Evolutionary conservation across 2,797 vertebrate genomes (phyloP), one percentile per base, ranked within the genome.

Genomic region (Cuniculus paca): DNA sequence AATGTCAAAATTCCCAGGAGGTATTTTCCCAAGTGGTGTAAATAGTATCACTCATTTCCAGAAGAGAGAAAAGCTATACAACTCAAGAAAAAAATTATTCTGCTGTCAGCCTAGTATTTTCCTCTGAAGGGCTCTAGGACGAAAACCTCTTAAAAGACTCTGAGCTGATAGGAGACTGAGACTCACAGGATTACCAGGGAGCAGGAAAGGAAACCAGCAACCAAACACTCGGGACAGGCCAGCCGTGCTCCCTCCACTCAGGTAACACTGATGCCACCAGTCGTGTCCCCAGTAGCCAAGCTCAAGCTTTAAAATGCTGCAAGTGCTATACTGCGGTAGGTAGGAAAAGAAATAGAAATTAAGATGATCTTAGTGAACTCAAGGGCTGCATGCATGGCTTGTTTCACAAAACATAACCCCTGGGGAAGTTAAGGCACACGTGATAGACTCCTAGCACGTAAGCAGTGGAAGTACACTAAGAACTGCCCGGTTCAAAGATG

Each of bases 1-100:
- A 93, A 86, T 24, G 56, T 90, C 79, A 94, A 89, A 94, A 90
- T 36, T 48, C 26, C 6, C 52, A 6, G 4, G 48, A 77, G 50
- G 2, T 34, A 54, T 63, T 72, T 63, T 82, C 60, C 56, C 77
- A 85, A 96, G 22, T 65, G 56, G 58, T n/a, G 50, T 84, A 60
- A 88, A 88, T 84, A 90, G 22, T 77, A 89, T 28, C 13, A 79
- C 7, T 65, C 60, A 79, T 90, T 95, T 96, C 63, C 50, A 74
- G 68, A 91, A 91, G 22, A 83, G 60, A 93, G 31, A 94, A 89
- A 89, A 94, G n/a, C 31, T 50, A 72, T 28, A 77, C 45, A 80
- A 45, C 39, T 90, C 36, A 63, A 72, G 45, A 61, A 50, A 39
- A 52, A 68, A 70, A 31, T 42, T 26, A 36, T 52, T 81, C 78